phyloP scores from a whole-genome alignment of 2,797 vertebrate species.

The Babyrousa celebensis region DNA sequence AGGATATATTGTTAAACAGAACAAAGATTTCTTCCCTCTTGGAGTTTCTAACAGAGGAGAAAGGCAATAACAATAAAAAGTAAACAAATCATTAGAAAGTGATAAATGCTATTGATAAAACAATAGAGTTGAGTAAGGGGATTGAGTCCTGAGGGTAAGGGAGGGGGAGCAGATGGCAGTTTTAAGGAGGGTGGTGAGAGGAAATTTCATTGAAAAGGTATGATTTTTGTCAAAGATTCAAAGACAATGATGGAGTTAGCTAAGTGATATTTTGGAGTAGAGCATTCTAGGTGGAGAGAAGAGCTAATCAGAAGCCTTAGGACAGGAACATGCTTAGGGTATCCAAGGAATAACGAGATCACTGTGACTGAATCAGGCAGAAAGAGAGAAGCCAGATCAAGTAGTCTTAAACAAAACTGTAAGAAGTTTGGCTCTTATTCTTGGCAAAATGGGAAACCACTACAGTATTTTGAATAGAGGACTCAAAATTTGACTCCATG shows the following conservation, averaged over 20 bases:
- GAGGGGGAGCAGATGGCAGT: not conserved
- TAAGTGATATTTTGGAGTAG: not conserved
- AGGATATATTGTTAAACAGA: not conserved
- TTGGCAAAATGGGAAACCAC: not conserved
- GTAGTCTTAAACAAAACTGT: not conserved
- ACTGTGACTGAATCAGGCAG: not conserved
- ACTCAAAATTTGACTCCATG: not conserved
- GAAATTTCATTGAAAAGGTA: conserved; percentile 18
- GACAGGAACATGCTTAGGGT: not conserved
- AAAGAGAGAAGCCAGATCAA: not conserved
- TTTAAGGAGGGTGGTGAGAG: not conserved
- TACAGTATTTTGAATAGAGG: conserved; percentile 17
- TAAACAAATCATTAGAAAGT: not conserved
- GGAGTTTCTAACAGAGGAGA: conserved; percentile 26
- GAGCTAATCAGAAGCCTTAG: not conserved
- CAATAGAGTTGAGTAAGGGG: not conserved
- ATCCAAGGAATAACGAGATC: not conserved
- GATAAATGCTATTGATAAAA: not conserved
- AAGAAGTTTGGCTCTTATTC: conserved; percentile 39
- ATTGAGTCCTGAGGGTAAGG: not conserved
- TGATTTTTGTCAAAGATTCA: conserved; percentile 31
- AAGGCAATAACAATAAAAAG: not conserved
- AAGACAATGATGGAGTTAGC: not conserved
- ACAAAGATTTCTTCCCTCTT: not conserved
- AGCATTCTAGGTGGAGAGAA: not conserved